Evolutionary conservation across 2,113 vertebrate genomes (phyloP).

Genomic region (Polypterus bichir): DNA sequence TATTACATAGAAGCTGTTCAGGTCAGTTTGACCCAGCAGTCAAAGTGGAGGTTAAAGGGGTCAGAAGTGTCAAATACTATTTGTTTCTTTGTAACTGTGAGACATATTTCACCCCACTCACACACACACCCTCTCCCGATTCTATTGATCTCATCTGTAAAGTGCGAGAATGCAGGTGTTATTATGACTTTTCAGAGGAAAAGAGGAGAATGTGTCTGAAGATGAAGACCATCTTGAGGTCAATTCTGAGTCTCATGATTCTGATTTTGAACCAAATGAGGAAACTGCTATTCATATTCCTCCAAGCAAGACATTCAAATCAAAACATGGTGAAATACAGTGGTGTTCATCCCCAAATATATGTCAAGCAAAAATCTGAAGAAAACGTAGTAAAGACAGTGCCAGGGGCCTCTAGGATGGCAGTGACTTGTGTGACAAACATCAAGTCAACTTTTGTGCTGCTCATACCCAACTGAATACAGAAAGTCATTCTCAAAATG

Average conservation of each 20-base stretch:
- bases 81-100: too few species aligned
- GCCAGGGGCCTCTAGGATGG: conserved; percentile 4
- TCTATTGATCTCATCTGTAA: too few species aligned
- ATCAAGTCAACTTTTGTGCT: conserved; percentile 12
- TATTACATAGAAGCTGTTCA: too few species aligned
- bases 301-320: conserved; percentile 5
- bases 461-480: conserved; percentile 3
- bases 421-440: conserved; percentile 3
- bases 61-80: too few species aligned
- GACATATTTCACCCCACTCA: too few species aligned
- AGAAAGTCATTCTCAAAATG: conserved; percentile 10
- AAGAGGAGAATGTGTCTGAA: conserved; percentile 6
- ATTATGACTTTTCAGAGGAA: too few species aligned
- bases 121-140: too few species aligned
- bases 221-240: conserved; percentile 12
- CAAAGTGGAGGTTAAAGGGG: too few species aligned
- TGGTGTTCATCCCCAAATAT: conserved; percentile 6
- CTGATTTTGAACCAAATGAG: conserved; percentile 3
- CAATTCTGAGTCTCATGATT: conserved; percentile 11
- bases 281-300: conserved; percentile 4
- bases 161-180: too few species aligned
- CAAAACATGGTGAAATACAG: conserved; percentile 8
- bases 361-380: too few species aligned
- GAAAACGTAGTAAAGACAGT: conserved; percentile 5
- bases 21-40: too few species aligned